Percentiles rank a stretch among this genome's conserved stretches.
phyloP scores from a whole-genome alignment of 1,140 invertebrate genomes.

The Pristionchus pacificus region DNA sequence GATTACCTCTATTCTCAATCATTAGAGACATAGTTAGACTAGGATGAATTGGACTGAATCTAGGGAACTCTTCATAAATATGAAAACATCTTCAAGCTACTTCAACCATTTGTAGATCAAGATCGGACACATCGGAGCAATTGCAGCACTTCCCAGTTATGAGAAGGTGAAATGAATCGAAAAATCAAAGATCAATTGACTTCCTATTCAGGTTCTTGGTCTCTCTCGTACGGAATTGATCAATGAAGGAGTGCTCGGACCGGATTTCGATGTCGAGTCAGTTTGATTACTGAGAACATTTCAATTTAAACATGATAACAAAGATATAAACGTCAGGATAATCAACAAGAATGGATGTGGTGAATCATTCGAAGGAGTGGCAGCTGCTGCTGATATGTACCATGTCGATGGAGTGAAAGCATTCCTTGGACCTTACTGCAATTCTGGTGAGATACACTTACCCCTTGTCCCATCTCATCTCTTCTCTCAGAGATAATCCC shows the following conservation, averaged over 20 bases:
- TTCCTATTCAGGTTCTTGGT: constrained; percentile 43
- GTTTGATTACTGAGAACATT: constrained; percentile 1
- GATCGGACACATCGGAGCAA: constrained; percentile 52
- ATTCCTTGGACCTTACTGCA: constrained; percentile 37
- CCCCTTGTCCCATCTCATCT: not conserved
- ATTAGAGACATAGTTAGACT: too few species aligned
- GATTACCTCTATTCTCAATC: too few species aligned
- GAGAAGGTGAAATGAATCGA: too few species aligned
- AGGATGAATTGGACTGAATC: too few species aligned
- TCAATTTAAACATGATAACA: not conserved
- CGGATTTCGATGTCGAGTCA: constrained; percentile 52
- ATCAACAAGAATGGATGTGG: constrained; percentile 39
- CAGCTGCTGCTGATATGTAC: constrained; percentile 39
- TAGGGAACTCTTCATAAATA: too few species aligned
- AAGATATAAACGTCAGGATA: constrained; percentile 26
- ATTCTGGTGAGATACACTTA: constrained; percentile 24
- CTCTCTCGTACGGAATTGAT: constrained; percentile 48
- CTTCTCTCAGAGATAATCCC: constrained; percentile 39
- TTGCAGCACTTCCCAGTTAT: constrained; percentile 51
- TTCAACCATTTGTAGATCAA: constrained; percentile 28
- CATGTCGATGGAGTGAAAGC: constrained; percentile 35
- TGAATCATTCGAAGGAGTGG: constrained; percentile 42
- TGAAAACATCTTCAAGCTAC: too few species aligned
- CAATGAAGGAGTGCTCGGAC: constrained; percentile 46
- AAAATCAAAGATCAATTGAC: too few species aligned